These are phyloP conservation scores for Phaethornis superciliosus DNA, from an alignment of 2,113 vertebrate genomes.

Conservation along the genomic window DNA sequence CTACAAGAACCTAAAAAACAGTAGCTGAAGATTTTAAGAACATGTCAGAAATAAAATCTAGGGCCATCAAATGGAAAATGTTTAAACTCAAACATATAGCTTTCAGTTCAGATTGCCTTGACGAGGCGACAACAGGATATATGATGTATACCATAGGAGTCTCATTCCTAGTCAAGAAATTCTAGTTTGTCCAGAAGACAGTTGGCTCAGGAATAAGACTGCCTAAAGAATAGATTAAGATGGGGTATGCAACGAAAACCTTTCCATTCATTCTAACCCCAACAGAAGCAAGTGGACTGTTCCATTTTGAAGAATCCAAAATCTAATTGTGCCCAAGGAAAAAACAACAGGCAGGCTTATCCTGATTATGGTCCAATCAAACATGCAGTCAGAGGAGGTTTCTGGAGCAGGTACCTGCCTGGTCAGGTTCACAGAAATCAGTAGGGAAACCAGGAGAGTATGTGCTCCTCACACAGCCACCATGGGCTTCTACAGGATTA, in stretches of 20 bases:
- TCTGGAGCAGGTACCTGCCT: background rate
- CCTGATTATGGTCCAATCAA: background rate
- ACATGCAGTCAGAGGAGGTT: background rate
- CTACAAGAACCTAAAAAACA: background rate
- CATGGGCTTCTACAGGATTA: fast-evolving
- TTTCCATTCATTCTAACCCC: background rate
- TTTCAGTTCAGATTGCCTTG: background rate
- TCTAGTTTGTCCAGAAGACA: background rate
- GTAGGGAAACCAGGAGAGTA: background rate
- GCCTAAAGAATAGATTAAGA: background rate
- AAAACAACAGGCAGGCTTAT: background rate
- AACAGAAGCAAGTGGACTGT: background rate
- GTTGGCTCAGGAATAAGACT: slow-evolving; percentile 2
- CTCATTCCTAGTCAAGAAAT: background rate
- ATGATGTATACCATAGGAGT: background rate
- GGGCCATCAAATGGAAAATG: background rate
- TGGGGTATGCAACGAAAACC: background rate
- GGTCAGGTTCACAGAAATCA: background rate
- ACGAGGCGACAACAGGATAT: background rate
- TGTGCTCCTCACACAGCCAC: background rate
- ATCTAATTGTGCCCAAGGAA: background rate
- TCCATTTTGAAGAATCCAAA: background rate
- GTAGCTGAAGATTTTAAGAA: background rate
- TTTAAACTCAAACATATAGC: background rate
- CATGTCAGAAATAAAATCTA: background rate